Evolutionary conservation across 2,113 vertebrate species (phyloP), one percentile per base, ranked within the genome.

Genomic region (Hypocryptadius cinnamomeus): DNA sequence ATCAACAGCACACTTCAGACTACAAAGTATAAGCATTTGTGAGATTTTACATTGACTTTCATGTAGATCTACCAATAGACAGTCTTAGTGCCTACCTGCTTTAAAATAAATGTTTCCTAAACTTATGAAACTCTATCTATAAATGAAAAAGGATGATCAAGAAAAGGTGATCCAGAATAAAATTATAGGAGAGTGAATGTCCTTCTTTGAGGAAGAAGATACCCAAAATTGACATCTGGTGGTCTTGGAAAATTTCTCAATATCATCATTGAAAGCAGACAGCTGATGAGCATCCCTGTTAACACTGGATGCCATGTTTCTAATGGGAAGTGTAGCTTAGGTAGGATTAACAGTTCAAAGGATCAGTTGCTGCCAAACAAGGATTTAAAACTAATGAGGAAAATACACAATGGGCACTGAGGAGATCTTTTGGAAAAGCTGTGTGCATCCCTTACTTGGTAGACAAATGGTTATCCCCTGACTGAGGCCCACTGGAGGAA

Each of bases 341-440:
- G 78, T 71, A 60, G 66, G 70, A 92, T 88, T 78, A 93, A 93
- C 20, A 5, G 35, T 83, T 87, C 57, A 79, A 92, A 77, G 60
- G 89, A 70, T 63, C 61, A 61, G 42, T 48, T 15, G 1, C 48
- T 85, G 88, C 47, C 78, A 89, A 87, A 87, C 61, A 84, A 65
- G 25, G 51, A 84, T 68, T 94, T 87, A 88, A 92, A 96, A 94
- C 53, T 56, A 84, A 77, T 63, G 68, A 92, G 24, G 48, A 94
- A 96, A 93, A 94, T 39, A 87, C 44, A 69, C 25, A 85, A 72
- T 47, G 83, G 69, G 47, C n/a, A 87, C 51, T 64, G 60, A 87
- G 45, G 15, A 21, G 31, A 80, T 19, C 23, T 70, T n/a, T 28
- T 15, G 33, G 57, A 60, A 47, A 31, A 33, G 21, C 31, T 73